Percentiles rank a stretch among this genome's conserved stretches.
phyloP scores from a whole-genome alignment of 92 coral and sea anemone species.

The Epizoanthus ramosus region DNA sequence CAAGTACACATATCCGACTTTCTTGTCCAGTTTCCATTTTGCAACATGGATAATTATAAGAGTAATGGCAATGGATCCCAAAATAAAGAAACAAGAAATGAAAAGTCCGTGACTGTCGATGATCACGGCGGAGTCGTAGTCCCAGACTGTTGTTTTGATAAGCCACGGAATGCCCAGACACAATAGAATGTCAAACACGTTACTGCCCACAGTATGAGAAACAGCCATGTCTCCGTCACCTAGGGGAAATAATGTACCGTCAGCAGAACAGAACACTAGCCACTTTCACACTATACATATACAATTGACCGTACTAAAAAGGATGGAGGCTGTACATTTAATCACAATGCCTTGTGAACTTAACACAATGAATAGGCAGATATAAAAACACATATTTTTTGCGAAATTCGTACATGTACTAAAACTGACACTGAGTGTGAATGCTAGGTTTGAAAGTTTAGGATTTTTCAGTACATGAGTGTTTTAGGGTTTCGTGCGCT shows the following conservation, averaged over 20 bases:
- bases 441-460: too few relatives aligned
- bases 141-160: conserved; percentile 91
- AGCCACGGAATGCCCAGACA: conserved; percentile 99
- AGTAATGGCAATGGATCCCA: conserved; percentile 91
- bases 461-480: too few relatives aligned
- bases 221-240: conserved; percentile 99
- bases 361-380: too few relatives aligned
- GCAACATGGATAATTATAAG: conserved; percentile 81
- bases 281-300: too few relatives aligned
- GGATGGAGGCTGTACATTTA: too few relatives aligned
- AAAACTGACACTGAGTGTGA: too few relatives aligned
- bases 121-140: conserved; percentile 85
- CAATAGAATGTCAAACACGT: conserved; percentile 91
- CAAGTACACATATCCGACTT: conserved; percentile 89
- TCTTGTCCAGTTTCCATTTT: conserved; percentile 85
- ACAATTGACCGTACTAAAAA: too few relatives aligned
- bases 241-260: conserved; percentile 6
- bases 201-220: conserved; percentile 98
- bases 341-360: too few relatives aligned
- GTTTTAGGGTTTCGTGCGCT: too few relatives aligned
- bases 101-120: conserved; percentile 96
- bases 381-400: too few relatives aligned
- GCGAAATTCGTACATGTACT: too few relatives aligned
- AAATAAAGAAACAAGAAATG: conserved; percentile 92
- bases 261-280: too few relatives aligned